Percentiles rank a stretch among this genome's conserved stretches.
Conservation (phyloP, 2,888 invertebrate genomes). For the Caenorhabditis doughertyi region DNA sequence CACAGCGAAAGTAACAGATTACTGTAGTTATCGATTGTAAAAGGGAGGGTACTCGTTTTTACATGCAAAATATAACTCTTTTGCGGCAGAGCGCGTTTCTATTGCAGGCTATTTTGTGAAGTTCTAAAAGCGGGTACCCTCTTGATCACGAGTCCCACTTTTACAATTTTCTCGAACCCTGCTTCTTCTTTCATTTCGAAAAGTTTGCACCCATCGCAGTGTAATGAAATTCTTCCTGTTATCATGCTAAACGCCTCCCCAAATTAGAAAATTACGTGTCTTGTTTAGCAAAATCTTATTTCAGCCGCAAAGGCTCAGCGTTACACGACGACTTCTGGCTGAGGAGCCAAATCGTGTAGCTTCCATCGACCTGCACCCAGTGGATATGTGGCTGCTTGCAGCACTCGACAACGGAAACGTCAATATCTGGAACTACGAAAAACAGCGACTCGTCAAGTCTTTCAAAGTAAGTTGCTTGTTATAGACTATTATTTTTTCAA, state of each 20-base stretch:
- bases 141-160: no score
- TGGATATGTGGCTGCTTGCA: slow-evolving; percentile 98
- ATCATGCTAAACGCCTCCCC: background rate
- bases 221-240: background rate
- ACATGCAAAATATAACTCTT: no score
- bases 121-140: no score
- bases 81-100: no score
- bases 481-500: background rate
- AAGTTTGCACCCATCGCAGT: background rate
- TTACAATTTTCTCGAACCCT: no score
- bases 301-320: slow-evolving; percentile 96
- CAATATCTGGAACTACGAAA: slow-evolving; percentile 99
- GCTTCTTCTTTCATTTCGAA: no score
- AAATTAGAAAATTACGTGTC: background rate
- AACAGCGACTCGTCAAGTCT: slow-evolving; percentile 87
- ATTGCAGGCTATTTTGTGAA: no score
- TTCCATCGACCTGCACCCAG: slow-evolving; percentile 95
- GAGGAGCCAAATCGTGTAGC: slow-evolving; percentile 94
- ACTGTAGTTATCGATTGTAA: no score
- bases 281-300: no score
- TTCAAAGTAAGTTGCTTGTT: slow-evolving; percentile 85
- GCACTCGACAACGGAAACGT: slow-evolving; percentile 99
- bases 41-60: no score
- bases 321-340: slow-evolving; percentile 98
- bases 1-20: no score